These are phyloP conservation scores for Sebastolobus altivelis DNA, from an alignment of 2,797 vertebrate species.

Conservation along the genomic window DNA sequence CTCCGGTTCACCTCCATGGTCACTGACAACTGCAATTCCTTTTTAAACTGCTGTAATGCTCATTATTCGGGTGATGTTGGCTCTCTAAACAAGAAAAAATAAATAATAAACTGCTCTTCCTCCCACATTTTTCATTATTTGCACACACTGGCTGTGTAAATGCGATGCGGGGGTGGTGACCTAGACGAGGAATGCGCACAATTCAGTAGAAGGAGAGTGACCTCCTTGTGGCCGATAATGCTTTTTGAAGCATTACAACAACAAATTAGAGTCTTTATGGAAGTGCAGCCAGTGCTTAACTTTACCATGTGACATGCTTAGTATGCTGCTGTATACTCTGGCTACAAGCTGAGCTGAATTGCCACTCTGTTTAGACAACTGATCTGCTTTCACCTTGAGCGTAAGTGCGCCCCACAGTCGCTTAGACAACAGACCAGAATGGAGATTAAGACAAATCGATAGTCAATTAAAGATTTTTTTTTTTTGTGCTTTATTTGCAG, in stretches of 20 bases:
- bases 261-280: not conserved
- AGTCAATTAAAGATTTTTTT: conserved; percentile 2
- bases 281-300: not conserved
- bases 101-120: not conserved
- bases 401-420: not conserved
- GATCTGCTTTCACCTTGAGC: conserved; percentile 4
- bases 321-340: not conserved
- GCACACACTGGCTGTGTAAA: conserved; percentile 6
- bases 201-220: not conserved
- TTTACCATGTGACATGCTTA: not conserved
- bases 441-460: not conserved
- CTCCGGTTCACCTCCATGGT: not conserved
- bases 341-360: not conserved
- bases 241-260: conserved; percentile 4
- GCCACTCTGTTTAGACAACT: not conserved
- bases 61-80: not conserved
- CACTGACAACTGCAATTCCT: not conserved
- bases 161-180: conserved; percentile 6
- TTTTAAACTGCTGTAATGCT: not conserved
- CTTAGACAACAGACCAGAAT: conserved; percentile 1
- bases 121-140: conserved; percentile 12
- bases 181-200: not conserved
- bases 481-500: not conserved
- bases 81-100: not conserved
- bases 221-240: not conserved